A percentile compares a stretch with the other conserved stretches of the same genome.
Conservation (phyloP, 2,888 invertebrate genomes). For the Nomada ruficornis region DNA sequence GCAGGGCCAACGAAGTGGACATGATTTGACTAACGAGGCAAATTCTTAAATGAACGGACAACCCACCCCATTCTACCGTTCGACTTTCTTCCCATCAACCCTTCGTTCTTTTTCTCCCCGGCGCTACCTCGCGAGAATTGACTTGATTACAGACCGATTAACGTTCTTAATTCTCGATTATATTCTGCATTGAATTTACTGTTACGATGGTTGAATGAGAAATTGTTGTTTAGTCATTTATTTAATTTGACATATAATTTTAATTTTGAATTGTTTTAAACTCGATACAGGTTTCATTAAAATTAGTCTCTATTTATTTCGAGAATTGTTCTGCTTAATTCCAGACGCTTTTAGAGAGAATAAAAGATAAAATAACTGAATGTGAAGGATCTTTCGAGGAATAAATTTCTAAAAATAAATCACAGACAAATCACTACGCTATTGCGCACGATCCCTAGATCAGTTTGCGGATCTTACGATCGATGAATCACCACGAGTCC, state of each 20-base stretch:
- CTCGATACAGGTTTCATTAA: no score
- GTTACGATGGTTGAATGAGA: no score
- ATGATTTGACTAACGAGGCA: conserved; percentile 83
- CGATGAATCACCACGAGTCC: conserved; percentile 12
- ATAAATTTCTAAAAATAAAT: background rate
- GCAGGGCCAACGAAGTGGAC: conserved; percentile 78
- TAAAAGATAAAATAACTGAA: no score
- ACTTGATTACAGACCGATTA: background rate
- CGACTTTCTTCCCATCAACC: background rate
- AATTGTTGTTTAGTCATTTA: background rate
- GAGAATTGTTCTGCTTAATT: no score
- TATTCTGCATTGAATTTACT: background rate
- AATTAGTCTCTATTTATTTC: no score
- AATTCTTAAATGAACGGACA: conserved; percentile 82
- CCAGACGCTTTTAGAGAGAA: no score
- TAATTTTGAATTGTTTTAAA: no score
- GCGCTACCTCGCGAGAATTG: background rate
- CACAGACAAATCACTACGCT: background rate
- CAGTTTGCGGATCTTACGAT: background rate
- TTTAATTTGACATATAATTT: background rate
- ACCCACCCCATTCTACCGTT: background rate
- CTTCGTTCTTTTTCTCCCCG: background rate
- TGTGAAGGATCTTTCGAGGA: background rate
- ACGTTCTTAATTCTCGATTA: conserved; percentile 2
- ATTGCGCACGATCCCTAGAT: background rate